phyloP scores from a whole-genome alignment of 2,113 vertebrate species.

The Sula dactylatra region DNA sequence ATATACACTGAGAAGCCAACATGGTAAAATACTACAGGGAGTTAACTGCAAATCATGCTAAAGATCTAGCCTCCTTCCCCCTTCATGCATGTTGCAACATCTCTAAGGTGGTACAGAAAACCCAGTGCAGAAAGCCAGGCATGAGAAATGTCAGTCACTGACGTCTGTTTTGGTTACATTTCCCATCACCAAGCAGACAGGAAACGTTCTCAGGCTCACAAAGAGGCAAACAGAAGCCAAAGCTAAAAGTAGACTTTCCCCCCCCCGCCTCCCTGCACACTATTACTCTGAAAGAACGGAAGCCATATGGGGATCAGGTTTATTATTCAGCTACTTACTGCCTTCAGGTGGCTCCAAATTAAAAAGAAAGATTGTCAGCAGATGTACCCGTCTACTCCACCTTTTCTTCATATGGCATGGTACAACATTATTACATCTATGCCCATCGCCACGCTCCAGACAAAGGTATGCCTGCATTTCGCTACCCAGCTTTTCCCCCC shows the following conservation, averaged over 20 bases:
- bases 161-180: slow-evolving; percentile 32
- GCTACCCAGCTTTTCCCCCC: too few species aligned
- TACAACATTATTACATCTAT: background rate
- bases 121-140: background rate
- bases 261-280: background rate
- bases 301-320: slow-evolving; percentile 49
- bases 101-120: background rate
- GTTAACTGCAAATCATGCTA: background rate
- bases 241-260: slow-evolving; percentile 54
- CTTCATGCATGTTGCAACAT: background rate
- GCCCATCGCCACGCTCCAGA: background rate
- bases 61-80: background rate
- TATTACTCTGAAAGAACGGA: slow-evolving; percentile 51
- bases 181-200: slow-evolving; percentile 62
- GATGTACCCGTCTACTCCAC: background rate
- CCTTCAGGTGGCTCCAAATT: slow-evolving; percentile 71
- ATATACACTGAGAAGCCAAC: background rate
- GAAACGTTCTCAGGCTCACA: slow-evolving; percentile 63
- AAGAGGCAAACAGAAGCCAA: slow-evolving; percentile 63
- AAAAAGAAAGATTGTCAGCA: slow-evolving; percentile 58
- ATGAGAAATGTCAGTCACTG: slow-evolving; percentile 36
- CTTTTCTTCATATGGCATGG: background rate
- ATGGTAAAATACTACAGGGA: background rate
- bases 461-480: background rate
- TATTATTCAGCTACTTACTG: slow-evolving; percentile 48